Evolutionary conservation across 1,140 invertebrate species (phyloP).

Genomic region (Pseudomyrmex sp.): DNA sequence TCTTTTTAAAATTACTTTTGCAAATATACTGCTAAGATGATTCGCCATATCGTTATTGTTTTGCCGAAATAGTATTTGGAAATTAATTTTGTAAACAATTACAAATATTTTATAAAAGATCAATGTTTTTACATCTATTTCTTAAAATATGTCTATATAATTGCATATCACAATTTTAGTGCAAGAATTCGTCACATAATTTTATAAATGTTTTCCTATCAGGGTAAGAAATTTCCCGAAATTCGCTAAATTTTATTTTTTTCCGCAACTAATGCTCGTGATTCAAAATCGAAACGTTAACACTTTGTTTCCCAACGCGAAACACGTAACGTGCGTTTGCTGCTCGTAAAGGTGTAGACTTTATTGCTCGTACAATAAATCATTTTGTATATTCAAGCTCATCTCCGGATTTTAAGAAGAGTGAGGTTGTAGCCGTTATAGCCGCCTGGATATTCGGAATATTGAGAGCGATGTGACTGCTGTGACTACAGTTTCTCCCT

Average conservation of each 20-base stretch:
- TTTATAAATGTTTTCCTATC: too few species aligned
- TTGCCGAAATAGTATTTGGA: too few species aligned
- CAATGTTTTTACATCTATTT: too few species aligned
- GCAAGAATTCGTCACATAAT: too few species aligned
- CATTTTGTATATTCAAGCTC: not conserved
- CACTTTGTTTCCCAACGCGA: not conserved
- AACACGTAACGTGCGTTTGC: not conserved
- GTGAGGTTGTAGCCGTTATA: slow-evolving; percentile 41
- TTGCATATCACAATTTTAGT: too few species aligned
- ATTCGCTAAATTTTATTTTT: slow-evolving; percentile 1
- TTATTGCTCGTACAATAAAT: slow-evolving; percentile 5
- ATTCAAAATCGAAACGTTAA: not conserved
- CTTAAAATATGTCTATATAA: too few species aligned
- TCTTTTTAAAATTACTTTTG: too few species aligned
- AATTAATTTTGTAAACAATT: too few species aligned
- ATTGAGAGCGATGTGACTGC: slow-evolving; percentile 62
- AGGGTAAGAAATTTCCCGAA: not conserved
- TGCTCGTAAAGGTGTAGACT: slow-evolving; percentile 3
- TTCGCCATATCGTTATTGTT: too few species aligned
- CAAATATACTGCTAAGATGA: too few species aligned
- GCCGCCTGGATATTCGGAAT: slow-evolving; percentile 39
- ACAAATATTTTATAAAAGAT: too few species aligned
- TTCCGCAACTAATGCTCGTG: not conserved
- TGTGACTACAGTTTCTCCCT: slow-evolving; percentile 55
- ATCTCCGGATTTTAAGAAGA: slow-evolving; percentile 30